These are phyloP conservation scores for Brachymystax lenok DNA, from an alignment of 2,797 vertebrate genomes.

Conservation along the genomic window DNA sequence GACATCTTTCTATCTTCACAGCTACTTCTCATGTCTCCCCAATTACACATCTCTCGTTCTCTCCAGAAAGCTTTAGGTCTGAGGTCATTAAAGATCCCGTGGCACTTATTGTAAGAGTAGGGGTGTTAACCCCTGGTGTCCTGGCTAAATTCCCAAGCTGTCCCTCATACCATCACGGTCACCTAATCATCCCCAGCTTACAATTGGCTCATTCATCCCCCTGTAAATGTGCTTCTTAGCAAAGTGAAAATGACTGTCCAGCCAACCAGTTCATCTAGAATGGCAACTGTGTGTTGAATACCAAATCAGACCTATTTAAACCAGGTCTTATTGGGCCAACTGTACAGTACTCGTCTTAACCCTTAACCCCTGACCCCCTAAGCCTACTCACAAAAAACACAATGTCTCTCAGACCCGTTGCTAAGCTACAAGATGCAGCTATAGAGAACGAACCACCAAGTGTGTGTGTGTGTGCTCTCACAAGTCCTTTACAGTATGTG, in stretches of 20 bases:
- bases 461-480: neutral
- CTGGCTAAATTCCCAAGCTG: no score
- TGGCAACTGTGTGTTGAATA: constrained; percentile 3
- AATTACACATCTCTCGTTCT: no score
- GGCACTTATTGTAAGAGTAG: no score
- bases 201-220: no score
- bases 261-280: neutral
- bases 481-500: constrained; percentile 22
- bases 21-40: no score
- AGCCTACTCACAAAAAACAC: neutral
- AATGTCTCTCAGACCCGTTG: constrained; percentile 42
- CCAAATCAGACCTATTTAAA: constrained; percentile 1
- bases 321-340: neutral
- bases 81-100: no score
- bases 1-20: no score
- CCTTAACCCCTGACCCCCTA: neutral
- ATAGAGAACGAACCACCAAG: constrained; percentile 35
- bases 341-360: neutral
- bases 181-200: no score
- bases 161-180: no score
- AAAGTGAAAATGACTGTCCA: neutral
- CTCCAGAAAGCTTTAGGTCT: no score
- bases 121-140: no score
- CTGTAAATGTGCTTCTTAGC: neutral
- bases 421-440: constrained; percentile 60